Base-by-base conservation (phyloP, 2,888 invertebrate species). In the Latrodectus hesperus region DNA sequence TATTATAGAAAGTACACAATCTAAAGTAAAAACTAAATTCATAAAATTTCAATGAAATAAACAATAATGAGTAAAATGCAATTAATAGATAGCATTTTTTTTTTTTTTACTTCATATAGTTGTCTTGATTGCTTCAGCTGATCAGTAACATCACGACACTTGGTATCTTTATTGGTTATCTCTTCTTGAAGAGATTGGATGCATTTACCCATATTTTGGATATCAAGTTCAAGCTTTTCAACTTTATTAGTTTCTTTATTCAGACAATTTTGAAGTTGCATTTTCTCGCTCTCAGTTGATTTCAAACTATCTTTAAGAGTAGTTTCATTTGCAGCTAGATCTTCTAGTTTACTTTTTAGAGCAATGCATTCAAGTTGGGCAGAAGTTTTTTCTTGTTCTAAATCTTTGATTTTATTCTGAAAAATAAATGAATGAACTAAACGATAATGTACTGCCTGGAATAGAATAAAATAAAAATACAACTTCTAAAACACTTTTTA, bases 391-490 rank as follows among this genome's bases (percentile, higher is more conserved):
- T 26, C 65, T 2, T 65, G 14, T 4, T 73, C 17, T 14, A 80
- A 52, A 5, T 80, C 80, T 12, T 51, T 9, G 16, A 73, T 22
- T 73, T 65, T 60, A 64, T 16, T 52, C 80, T 80, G n/a, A n/a
- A 68, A 14, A 38, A 38, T 38, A 38, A 38, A 38, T 38, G 5
- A 5, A 38, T 38, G 3, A 38, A 38, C 38, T 38, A 38, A 38
- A 38, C 5, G 38, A 38, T 5, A 38, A 38, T 5, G 5, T 38
- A 5, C 38, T 38, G 38, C 5, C 38, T 38, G 38, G 38, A 38
- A 38, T 38, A 38, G 38, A n/a, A n/a, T n/a, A n/a, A n/a, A 3
- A 38, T 38, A 3, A 38, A 38, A 3, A 38, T 38, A 38, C 5
- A 38, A 38, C 5, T 38, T 38, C 1, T 38, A 38, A 38, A 38